Conservation (phyloP, 2,797 vertebrate genomes). For the Chaunax sp. region DNA sequence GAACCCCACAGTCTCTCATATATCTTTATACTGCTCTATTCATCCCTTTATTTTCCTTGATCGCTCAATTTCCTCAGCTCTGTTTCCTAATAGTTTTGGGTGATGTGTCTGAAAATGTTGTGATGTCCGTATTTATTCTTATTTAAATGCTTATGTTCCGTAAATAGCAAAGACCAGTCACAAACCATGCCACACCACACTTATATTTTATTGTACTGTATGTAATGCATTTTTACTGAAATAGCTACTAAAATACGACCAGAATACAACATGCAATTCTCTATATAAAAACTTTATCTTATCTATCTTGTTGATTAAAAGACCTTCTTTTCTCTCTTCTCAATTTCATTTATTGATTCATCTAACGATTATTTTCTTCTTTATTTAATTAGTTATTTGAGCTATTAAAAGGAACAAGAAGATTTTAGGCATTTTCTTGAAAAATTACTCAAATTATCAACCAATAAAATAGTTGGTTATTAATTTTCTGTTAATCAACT, state of each 20-base stretch:
- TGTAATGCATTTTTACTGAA: neutral
- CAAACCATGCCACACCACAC: neutral
- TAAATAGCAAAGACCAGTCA: neutral
- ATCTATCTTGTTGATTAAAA: neutral
- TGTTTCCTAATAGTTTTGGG: neutral
- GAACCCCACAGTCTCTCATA: conserved; percentile 3
- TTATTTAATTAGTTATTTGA: neutral
- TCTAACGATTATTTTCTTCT: no score
- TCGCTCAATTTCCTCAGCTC: neutral
- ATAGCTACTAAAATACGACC: neutral
- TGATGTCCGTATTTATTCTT: neutral
- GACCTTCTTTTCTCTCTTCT: neutral
- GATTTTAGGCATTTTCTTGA: no score
- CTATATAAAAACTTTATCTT: neutral
- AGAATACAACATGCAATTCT: neutral
- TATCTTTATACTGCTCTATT: neutral
- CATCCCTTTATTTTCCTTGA: neutral
- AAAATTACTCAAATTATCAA: no score
- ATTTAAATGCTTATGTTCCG: neutral
- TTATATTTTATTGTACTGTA: neutral
- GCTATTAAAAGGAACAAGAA: neutral
- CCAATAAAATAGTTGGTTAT: no score
- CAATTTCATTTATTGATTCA: no score
- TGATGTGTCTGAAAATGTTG: neutral
- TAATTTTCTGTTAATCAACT: no score